These are phyloP conservation scores for Anoplophora glabripennis DNA, from an alignment of 1,140 invertebrate genomes.

Conservation along the genomic window DNA sequence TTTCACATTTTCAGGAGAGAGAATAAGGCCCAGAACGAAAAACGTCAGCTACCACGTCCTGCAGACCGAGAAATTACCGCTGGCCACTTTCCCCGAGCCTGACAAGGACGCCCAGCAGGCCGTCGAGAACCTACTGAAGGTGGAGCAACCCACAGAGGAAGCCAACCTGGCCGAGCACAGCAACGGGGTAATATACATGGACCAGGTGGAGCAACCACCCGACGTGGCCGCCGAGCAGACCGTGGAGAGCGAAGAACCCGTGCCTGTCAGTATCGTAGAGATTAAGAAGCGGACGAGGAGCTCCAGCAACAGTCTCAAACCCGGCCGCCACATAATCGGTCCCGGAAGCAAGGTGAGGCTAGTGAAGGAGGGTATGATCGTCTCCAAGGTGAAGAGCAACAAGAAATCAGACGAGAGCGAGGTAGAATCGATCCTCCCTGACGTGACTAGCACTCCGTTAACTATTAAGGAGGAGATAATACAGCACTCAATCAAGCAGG, in stretches of 20 bases:
- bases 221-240: slow-evolving; percentile 36
- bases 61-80: slow-evolving; percentile 42
- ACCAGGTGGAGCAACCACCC: slow-evolving; percentile 31
- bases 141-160: slow-evolving; percentile 12
- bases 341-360: slow-evolving; percentile 39
- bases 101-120: slow-evolving; percentile 36
- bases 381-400: slow-evolving; percentile 41
- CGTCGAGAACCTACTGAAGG: slow-evolving; percentile 40
- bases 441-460: background rate
- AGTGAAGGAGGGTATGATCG: slow-evolving; percentile 46
- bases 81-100: slow-evolving; percentile 47
- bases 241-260: slow-evolving; percentile 29
- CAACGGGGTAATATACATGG: slow-evolving; percentile 32
- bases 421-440: background rate
- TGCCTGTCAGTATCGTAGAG: slow-evolving; percentile 26
- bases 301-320: slow-evolving; percentile 34
- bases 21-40: slow-evolving; percentile 60
- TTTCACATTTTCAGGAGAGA: slow-evolving; percentile 38
- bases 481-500: slow-evolving; percentile 39
- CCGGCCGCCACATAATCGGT: slow-evolving; percentile 43
- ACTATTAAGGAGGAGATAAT: background rate
- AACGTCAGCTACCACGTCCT: slow-evolving; percentile 63
- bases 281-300: slow-evolving; percentile 23
- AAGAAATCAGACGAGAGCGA: slow-evolving; percentile 14
- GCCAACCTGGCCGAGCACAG: slow-evolving; percentile 20